Evolutionary conservation across 2,888 invertebrate genomes (phyloP).

Genomic region (Euzetes globulus): DNA sequence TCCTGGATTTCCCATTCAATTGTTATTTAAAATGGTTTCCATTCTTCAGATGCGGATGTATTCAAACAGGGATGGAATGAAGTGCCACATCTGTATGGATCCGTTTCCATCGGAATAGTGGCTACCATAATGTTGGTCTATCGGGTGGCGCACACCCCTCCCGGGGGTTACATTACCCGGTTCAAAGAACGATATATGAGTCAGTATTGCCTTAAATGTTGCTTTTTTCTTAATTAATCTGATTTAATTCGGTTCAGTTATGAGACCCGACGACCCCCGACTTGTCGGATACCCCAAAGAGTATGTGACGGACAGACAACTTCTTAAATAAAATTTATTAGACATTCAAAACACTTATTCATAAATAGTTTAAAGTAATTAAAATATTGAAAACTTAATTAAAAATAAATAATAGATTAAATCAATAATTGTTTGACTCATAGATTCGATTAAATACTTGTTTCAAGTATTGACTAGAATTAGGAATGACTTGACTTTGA

Average conservation of each 20-base stretch:
- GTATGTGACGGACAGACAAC: slow-evolving; percentile 29
- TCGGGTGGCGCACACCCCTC: neutral
- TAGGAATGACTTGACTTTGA: too few species aligned
- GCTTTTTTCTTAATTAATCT: neutral
- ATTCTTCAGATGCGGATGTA: neutral
- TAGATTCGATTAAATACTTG: too few species aligned
- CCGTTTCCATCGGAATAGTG: neutral
- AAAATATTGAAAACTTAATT: neutral
- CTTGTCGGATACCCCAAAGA: slow-evolving; percentile 24
- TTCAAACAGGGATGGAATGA: slow-evolving; percentile 20
- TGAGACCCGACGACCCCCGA: slow-evolving; percentile 30
- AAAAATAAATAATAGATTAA: neutral
- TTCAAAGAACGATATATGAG: slow-evolving; percentile 24
- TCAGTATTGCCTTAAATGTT: neutral
- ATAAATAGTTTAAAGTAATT: neutral
- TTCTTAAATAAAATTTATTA: neutral
- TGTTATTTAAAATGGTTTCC: neutral
- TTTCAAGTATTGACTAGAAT: too few species aligned
- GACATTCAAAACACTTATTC: neutral
- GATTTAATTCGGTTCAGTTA: slow-evolving; percentile 1
- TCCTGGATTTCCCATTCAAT: neutral
- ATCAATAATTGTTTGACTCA: neutral
- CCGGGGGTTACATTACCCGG: slow-evolving; percentile 1
- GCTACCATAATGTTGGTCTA: neutral
- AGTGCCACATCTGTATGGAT: neutral